Evolutionary conservation across 2,888 invertebrate genomes (phyloP).

Genomic region (Hypselothyrea guttata): DNA sequence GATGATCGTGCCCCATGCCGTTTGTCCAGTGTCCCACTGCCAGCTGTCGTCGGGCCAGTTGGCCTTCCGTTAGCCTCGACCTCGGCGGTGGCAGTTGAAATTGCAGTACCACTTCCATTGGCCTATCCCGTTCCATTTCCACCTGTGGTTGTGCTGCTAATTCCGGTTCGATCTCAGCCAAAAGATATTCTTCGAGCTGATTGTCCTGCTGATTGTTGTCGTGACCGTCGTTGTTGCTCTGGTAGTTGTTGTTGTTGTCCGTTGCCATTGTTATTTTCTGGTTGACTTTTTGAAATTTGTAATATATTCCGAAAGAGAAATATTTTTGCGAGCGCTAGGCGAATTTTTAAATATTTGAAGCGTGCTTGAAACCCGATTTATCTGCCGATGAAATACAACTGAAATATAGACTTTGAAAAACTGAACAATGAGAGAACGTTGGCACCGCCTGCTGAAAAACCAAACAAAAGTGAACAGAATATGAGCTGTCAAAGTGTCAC

Average conservation of each 20-base stretch:
- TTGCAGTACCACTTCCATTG: too few species aligned
- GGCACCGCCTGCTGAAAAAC: conserved; percentile 13
- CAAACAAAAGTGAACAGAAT: too few species aligned
- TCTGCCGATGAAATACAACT: conserved; percentile 42
- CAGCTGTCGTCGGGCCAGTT: not conserved
- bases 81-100: not conserved
- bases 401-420: conserved; percentile 4
- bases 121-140: too few species aligned
- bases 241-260: conserved; percentile 29
- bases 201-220: conserved; percentile 1
- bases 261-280: conserved; percentile 41
- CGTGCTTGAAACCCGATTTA: conserved; percentile 46
- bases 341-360: conserved; percentile 55
- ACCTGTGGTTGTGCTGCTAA: not conserved
- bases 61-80: not conserved
- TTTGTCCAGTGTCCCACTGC: not conserved
- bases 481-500: too few species aligned
- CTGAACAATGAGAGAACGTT: not conserved
- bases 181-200: conserved; percentile 1
- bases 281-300: conserved; percentile 44
- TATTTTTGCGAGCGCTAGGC: conserved; percentile 47
- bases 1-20: not conserved
- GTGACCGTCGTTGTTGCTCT: conserved; percentile 2
- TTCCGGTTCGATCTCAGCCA: not conserved
- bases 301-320: conserved; percentile 39